Evolutionary conservation across 2,888 invertebrate genomes (phyloP).

Genomic region (Strigamia transsilvanica): DNA sequence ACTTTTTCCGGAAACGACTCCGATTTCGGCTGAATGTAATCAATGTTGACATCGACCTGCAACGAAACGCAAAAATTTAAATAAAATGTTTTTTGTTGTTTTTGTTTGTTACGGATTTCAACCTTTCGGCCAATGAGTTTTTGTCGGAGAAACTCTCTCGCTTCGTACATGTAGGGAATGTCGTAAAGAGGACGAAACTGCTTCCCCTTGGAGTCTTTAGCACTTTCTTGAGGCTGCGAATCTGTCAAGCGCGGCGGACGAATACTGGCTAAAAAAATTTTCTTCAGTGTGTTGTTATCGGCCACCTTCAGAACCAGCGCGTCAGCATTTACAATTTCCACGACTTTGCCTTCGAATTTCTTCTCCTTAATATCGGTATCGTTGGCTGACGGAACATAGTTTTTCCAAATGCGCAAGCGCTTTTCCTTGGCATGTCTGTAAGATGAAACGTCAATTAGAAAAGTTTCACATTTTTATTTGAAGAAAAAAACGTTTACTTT

Average conservation of each 20-base stretch:
- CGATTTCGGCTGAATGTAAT: conserved; percentile 95
- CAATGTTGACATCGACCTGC: conserved; percentile 81
- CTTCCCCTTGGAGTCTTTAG: conserved; percentile 56
- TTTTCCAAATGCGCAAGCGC: conserved; percentile 87
- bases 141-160: conserved; percentile 94
- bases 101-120: background rate
- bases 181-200: conserved; percentile 90
- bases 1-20: conserved; percentile 94
- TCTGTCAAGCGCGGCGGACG: conserved; percentile 80
- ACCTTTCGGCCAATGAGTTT: conserved; percentile 93
- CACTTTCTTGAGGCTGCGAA: conserved; percentile 71
- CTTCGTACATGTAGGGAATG: conserved; percentile 98
- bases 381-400: conserved; percentile 80
- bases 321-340: conserved; percentile 95
- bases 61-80: background rate
- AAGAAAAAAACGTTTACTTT: conserved; percentile 65
- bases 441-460: background rate
- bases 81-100: background rate
- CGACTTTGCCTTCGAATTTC: conserved; percentile 81
- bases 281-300: conserved; percentile 77
- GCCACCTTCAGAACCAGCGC: conserved; percentile 84
- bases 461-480: background rate
- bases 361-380: conserved; percentile 79
- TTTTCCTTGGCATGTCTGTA: conserved; percentile 80
- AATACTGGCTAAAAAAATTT: conserved; percentile 95